Percentiles rank a stretch among this genome's conserved stretches.
Evolutionary conservation across 2,113 vertebrate species (phyloP).

Genomic region (Colossoma macropomum): DNA sequence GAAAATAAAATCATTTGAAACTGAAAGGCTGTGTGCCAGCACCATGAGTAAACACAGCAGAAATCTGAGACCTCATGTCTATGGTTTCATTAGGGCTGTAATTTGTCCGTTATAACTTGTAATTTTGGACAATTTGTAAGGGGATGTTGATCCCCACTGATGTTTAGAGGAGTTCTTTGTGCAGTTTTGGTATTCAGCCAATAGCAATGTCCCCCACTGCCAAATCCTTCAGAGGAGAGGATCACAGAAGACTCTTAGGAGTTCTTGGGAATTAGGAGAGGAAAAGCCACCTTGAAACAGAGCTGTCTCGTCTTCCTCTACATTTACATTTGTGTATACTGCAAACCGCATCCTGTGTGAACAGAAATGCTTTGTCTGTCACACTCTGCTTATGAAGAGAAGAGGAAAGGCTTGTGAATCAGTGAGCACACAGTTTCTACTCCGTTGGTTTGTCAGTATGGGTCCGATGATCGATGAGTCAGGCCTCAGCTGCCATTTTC

Average conservation of each 20-base stretch:
- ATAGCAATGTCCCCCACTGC: conserved; percentile 17
- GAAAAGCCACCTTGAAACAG: not conserved
- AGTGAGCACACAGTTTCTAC: conserved; percentile 53
- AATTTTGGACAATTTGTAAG: conserved; percentile 5
- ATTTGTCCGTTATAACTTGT: not conserved
- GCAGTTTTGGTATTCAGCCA: conserved; percentile 7
- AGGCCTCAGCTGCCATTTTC: conserved; percentile 36
- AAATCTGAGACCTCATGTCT: not conserved
- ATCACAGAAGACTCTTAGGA: not conserved
- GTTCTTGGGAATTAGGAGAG: too few relatives aligned
- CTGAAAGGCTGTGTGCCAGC: not conserved
- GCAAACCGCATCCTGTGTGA: conserved; percentile 35
- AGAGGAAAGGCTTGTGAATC: conserved; percentile 57
- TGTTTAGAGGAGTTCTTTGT: conserved; percentile 12
- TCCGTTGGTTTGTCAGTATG: conserved; percentile 56
- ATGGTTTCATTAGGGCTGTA: not conserved
- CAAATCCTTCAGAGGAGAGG: not conserved
- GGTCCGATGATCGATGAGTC: conserved; percentile 46
- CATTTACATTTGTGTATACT: not conserved
- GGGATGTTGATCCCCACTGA: not conserved
- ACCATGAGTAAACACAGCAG: not conserved
- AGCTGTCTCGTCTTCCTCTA: not conserved
- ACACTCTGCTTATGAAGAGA: conserved; percentile 53
- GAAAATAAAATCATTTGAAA: not conserved
- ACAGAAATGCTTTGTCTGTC: conserved; percentile 49